These are phyloP conservation scores for Nomada fucata DNA, from an alignment of 2,888 invertebrate genomes.

Conservation along the genomic window DNA sequence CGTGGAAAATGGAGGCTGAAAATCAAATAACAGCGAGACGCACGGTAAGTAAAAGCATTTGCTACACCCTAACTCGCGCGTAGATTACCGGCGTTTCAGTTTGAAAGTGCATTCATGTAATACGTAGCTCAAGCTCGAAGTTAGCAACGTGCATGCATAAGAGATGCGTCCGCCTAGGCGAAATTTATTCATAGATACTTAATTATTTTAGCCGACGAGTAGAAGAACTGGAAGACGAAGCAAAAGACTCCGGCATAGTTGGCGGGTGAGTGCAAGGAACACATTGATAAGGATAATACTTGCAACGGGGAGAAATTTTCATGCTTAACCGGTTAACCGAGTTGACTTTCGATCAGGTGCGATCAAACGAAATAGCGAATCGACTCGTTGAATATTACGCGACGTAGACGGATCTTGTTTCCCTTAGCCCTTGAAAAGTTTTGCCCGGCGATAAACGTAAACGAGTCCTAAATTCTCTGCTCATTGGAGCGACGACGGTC, in stretches of 20 bases:
- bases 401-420: background rate
- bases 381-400: slow-evolving; percentile 3
- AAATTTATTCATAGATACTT: slow-evolving; percentile 22
- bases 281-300: background rate
- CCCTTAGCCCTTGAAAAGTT: background rate
- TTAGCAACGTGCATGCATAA: slow-evolving; percentile 9
- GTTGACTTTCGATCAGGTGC: too few relatives aligned
- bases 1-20: background rate
- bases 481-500: background rate
- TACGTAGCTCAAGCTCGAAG: background rate
- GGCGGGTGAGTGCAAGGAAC: background rate
- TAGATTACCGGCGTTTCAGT: background rate
- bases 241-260: background rate
- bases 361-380: background rate
- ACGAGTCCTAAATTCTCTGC: too few relatives aligned
- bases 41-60: background rate
- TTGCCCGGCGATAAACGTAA: background rate
- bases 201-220: background rate
- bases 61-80: background rate
- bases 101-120: background rate
- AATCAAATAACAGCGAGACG: background rate
- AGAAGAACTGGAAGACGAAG: background rate
- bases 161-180: background rate
- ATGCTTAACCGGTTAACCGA: slow-evolving; percentile 4
- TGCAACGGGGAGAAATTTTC: background rate